Evolutionary conservation across 2,113 vertebrate genomes (phyloP), one percentile per base, ranked within the genome.

Genomic region (Tapirus terrestris): DNA sequence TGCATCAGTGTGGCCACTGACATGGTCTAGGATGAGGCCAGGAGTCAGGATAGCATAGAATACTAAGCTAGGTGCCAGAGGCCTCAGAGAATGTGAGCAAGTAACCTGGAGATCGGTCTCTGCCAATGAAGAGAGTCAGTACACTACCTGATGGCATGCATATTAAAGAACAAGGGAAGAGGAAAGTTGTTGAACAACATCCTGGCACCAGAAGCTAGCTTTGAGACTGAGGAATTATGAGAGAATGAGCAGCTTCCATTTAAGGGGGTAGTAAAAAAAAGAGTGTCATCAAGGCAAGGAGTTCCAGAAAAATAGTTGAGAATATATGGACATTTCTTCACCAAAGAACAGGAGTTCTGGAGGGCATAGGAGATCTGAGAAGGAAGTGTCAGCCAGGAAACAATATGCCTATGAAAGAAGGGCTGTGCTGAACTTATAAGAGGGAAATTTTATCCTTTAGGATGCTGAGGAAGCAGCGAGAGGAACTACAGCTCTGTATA

Each of bases 401-500:
- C 12, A 23, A 39, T 51, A 94, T 45, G 58, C 13, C 67, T 89
- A 90, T 81, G 53, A 94, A 96, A 92, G 45, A 92, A 98, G 58
- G 65, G 61, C 25, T 96, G 8, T 91, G 76, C 51, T 90, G 51
- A 96, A 83, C 53, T 93, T 85, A 33, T 36, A 94, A 89, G 33
- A 85, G 61, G 68, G 56, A 70, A 81, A 96, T 89, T 90, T 83
- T 56, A 95, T 76, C 58, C 68, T 92, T 92, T 92, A 67, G 76
- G 89, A 90, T 95, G 53, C 84, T 70, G 39, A 97, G 88, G 88
- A 97, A 97, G 91, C 93, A 96, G 88, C 2, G 6, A 97, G 51
- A 91, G 83, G 96, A 98, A 94, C 96, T 93, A 80, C 65, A 97
- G 95, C 27, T 87, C 63, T 80, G 51, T 90, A 58, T 73, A 91